Conservation (phyloP, 2,797 vertebrate genomes). For the Crocidura indochinensis region DNA sequence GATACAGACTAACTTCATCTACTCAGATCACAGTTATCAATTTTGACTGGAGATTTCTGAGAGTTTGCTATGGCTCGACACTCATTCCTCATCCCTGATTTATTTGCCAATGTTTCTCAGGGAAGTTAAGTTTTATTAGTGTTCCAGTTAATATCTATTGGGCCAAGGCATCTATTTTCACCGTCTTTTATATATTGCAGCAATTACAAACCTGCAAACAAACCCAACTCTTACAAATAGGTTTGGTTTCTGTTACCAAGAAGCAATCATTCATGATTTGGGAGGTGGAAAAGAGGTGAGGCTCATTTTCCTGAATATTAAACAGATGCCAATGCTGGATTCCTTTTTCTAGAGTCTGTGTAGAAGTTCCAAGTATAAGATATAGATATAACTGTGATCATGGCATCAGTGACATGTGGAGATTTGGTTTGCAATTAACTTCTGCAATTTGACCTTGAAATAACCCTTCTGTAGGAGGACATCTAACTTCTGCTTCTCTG, state of each 20-base stretch:
- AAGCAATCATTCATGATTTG: not conserved
- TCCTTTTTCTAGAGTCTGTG: not conserved
- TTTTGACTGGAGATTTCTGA: constrained; percentile 3
- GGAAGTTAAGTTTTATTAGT: not conserved
- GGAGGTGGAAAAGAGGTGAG: not conserved
- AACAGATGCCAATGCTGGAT: not conserved
- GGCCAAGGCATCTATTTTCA: not conserved
- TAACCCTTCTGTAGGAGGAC: not conserved
- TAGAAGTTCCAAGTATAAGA: not conserved
- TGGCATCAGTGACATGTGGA: not conserved
- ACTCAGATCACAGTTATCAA: not conserved
- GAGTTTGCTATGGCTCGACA: not conserved
- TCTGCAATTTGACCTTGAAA: not conserved
- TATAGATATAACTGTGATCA: not conserved
- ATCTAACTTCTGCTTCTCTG: not conserved
- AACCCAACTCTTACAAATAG: not conserved
- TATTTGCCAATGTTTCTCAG: constrained; percentile 12
- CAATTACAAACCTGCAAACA: constrained; percentile 29
- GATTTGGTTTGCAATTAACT: not conserved
- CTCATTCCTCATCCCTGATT: not conserved
- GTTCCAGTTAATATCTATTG: not conserved
- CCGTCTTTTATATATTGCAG: not conserved
- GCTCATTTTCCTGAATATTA: not conserved
- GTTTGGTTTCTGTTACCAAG: constrained; percentile 30
- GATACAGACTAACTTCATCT: not conserved